A percentile compares a stretch with the other conserved stretches of the same genome.
These are phyloP conservation scores for Drosophila neonasuta DNA, from an alignment of 2,888 invertebrate genomes.

Conservation along the genomic window DNA sequence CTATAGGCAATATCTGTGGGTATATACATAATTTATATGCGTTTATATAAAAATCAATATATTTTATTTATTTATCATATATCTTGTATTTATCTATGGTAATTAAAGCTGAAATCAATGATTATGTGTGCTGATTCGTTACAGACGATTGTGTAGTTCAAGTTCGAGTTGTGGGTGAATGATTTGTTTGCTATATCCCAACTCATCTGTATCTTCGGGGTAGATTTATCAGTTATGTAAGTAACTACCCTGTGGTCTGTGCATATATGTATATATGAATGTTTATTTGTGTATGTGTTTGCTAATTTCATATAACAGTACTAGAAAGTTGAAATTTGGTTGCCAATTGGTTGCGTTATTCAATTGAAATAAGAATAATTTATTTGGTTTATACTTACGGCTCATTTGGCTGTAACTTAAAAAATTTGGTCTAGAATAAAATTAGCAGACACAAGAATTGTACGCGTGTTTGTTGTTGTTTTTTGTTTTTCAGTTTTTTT, in stretches of 20 bases:
- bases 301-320: constrained; percentile 61
- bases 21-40: constrained; percentile 32
- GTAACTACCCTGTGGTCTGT: constrained; percentile 21
- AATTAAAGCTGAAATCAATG: constrained; percentile 71
- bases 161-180: constrained; percentile 44
- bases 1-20: constrained; percentile 41
- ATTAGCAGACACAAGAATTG: constrained; percentile 73
- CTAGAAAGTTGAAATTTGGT: constrained; percentile 43
- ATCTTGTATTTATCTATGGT: constrained; percentile 39
- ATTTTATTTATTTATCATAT: constrained; percentile 22
- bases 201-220: not conserved
- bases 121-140: constrained; percentile 52
- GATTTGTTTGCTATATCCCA: constrained; percentile 30
- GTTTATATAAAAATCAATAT: constrained; percentile 32
- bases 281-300: constrained; percentile 59
- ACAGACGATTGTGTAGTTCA: constrained; percentile 33
- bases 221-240: constrained; percentile 6
- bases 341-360: constrained; percentile 42
- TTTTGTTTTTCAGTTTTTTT: constrained; percentile 54
- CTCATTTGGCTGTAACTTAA: constrained; percentile 49
- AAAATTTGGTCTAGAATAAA: constrained; percentile 59
- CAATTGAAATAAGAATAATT: constrained; percentile 10
- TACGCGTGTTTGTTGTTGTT: constrained; percentile 34
- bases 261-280: constrained; percentile 1
- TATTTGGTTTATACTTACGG: constrained; percentile 50